Percentiles rank a stretch among this genome's conserved stretches.
phyloP scores from a whole-genome alignment of 2,888 invertebrate species.

The Biston betularia region DNA sequence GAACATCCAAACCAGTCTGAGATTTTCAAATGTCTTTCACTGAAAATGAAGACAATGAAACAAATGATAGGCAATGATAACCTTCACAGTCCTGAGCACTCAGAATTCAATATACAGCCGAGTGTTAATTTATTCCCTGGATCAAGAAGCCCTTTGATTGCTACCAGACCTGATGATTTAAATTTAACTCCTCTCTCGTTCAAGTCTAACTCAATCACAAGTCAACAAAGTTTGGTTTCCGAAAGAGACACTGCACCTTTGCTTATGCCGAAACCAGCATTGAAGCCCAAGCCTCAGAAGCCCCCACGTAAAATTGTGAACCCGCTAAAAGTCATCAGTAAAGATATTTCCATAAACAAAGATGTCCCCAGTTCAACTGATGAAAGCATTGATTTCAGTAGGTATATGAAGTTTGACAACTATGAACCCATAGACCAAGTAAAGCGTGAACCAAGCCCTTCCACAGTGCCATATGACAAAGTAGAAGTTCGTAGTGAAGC shows the following conservation, averaged over 20 bases:
- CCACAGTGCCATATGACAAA: constrained; percentile 88
- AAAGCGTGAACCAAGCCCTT: constrained; percentile 77
- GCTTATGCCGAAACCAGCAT: constrained; percentile 84
- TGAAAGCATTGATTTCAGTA: constrained; percentile 80
- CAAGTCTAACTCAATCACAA: constrained; percentile 75
- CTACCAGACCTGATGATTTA: constrained; percentile 81
- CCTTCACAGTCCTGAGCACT: constrained; percentile 88
- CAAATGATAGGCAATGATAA: constrained; percentile 91
- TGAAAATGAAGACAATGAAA: constrained; percentile 95
- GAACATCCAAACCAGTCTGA: constrained; percentile 94
- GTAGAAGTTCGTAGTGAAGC: constrained; percentile 92
- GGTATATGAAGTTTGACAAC: constrained; percentile 84
- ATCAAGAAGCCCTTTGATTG: constrained; percentile 93
- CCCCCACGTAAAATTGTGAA: constrained; percentile 87
- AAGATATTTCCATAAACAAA: constrained; percentile 66
- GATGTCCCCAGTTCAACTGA: constrained; percentile 53
- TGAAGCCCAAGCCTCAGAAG: constrained; percentile 87
- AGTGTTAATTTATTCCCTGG: constrained; percentile 93
- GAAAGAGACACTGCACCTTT: constrained; percentile 78
- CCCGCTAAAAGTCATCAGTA: constrained; percentile 69
- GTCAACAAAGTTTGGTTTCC: constrained; percentile 70
- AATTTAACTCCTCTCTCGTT: constrained; percentile 79
- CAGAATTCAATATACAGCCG: constrained; percentile 90
- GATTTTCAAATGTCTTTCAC: constrained; percentile 92
- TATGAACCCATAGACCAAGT: constrained; percentile 82